phyloP scores from a whole-genome alignment of 92 coral and sea anemone genomes.

The Heteractis magnifica region DNA sequence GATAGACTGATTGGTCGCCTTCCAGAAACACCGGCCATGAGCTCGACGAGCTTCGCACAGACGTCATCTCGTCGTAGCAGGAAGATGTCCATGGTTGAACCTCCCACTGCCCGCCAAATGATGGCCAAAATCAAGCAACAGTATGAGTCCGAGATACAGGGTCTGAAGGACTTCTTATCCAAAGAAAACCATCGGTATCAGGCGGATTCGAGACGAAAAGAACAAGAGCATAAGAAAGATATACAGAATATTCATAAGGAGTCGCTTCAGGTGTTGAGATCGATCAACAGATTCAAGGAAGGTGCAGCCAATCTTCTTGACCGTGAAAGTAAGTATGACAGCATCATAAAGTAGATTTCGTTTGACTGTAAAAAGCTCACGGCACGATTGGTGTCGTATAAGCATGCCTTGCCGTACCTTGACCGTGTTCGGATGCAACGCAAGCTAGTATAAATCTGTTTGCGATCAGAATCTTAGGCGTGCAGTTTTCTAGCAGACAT shows the following conservation, averaged over 20 bases:
- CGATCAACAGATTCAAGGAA: constrained; percentile 95
- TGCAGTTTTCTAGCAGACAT: too few species aligned
- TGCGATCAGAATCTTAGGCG: too few species aligned
- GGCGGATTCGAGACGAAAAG: constrained; percentile 81
- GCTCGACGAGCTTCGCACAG: constrained; percentile 78
- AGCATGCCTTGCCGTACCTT: background rate
- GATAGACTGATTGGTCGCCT: constrained; percentile 63
- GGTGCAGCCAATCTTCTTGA: constrained; percentile 78
- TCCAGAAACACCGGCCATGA: constrained; percentile 72
- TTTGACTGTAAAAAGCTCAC: background rate
- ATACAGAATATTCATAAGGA: constrained; percentile 87
- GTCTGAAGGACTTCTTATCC: constrained; percentile 68
- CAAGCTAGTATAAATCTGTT: too few species aligned
- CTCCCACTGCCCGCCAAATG: constrained; percentile 93
- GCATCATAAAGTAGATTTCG: background rate
- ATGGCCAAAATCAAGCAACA: constrained; percentile 85
- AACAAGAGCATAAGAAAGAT: constrained; percentile 83
- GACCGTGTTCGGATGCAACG: background rate
- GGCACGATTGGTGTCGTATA: background rate
- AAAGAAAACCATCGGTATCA: constrained; percentile 78
- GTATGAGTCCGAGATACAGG: constrained; percentile 83
- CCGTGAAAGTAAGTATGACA: constrained; percentile 75
- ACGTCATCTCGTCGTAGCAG: constrained; percentile 48
- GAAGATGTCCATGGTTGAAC: constrained; percentile 59
- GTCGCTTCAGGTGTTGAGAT: constrained; percentile 71